These are phyloP conservation scores for Eilema sororculum DNA, from an alignment of 2,888 invertebrate genomes.

Conservation along the genomic window DNA sequence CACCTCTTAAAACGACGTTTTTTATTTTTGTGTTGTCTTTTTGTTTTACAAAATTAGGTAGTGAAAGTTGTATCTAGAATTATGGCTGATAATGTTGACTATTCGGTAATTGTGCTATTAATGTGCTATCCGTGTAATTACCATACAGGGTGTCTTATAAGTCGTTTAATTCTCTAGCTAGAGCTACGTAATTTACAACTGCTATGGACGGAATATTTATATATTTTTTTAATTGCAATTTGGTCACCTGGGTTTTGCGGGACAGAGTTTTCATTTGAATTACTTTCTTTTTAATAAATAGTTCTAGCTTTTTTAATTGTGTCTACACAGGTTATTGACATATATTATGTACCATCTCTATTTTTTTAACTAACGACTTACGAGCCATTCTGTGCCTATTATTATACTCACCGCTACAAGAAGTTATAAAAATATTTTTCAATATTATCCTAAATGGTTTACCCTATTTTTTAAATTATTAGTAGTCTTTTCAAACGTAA, in stretches of 20 bases:
- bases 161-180: neutral
- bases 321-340: neutral
- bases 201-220: neutral
- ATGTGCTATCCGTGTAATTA: neutral
- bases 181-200: neutral
- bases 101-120: neutral
- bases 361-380: neutral
- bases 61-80: neutral
- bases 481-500: neutral
- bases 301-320: neutral
- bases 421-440: neutral
- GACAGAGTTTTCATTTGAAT: neutral
- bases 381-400: neutral
- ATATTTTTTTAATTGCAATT: neutral
- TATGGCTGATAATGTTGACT: slow-evolving; percentile 7
- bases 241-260: neutral
- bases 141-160: neutral
- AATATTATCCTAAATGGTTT: neutral
- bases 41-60: neutral
- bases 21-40: neutral
- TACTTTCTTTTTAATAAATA: neutral
- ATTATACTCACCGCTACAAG: neutral
- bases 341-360: neutral
- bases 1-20: slow-evolving; percentile 15
- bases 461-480: neutral